A percentile compares a stretch with the other conserved stretches of the same genome.
phyloP scores from a whole-genome alignment of 2,113 vertebrate genomes.

The Siniperca knerii region DNA sequence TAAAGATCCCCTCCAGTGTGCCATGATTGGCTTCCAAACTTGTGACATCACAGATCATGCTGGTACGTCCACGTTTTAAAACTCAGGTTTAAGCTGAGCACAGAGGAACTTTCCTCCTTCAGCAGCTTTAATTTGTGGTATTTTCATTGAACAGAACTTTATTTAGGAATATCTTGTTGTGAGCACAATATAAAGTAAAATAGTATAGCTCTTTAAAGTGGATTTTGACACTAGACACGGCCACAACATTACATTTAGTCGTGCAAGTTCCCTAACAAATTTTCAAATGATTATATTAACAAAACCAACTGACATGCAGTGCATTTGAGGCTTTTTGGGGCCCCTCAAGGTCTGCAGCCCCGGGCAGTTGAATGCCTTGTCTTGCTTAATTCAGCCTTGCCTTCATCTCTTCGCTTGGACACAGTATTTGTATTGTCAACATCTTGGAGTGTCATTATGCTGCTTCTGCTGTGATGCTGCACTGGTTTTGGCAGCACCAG shows the following conservation, averaged over 20 bases:
- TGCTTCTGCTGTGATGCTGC: constrained; percentile 14
- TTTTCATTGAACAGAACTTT: neutral
- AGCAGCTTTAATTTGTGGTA: neutral
- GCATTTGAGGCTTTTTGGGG: neutral
- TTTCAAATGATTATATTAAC: neutral
- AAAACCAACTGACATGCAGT: neutral
- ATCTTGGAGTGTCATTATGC: neutral
- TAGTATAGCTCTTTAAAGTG: neutral
- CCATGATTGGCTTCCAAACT: too few species aligned
- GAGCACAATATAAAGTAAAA: neutral
- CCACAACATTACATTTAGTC: neutral
- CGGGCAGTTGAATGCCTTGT: neutral
- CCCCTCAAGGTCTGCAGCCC: neutral
- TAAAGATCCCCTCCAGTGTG: neutral
- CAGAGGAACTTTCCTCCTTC: neutral
- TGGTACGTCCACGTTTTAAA: neutral
- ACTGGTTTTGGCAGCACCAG: constrained; percentile 19
- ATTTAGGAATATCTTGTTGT: neutral
- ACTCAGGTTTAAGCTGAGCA: neutral
- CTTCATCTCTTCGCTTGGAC: constrained; percentile 11
- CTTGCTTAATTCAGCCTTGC: constrained; percentile 5
- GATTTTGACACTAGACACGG: neutral
- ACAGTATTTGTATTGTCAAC: constrained; percentile 41
- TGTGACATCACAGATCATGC: neutral
- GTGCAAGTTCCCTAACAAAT: neutral